Percentiles rank a stretch among this genome's conserved stretches.
These are phyloP conservation scores for Xanthia togata DNA, from an alignment of 2,888 invertebrate species.

Conservation along the genomic window DNA sequence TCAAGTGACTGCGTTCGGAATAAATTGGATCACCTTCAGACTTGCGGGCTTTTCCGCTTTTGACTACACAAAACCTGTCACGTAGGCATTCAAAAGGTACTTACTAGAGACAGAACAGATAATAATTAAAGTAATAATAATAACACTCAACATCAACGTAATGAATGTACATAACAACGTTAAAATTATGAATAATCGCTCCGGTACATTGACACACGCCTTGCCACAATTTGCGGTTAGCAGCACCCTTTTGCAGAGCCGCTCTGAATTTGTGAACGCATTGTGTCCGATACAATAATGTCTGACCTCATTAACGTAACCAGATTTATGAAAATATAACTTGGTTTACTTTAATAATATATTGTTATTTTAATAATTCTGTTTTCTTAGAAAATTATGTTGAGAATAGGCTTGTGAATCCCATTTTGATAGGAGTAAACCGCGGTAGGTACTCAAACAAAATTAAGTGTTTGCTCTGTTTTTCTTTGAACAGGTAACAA, in stretches of 20 bases:
- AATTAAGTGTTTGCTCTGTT: neutral
- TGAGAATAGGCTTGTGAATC: slow-evolving; percentile 28
- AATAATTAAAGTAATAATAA: slow-evolving; percentile 4
- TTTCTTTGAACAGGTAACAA: slow-evolving; percentile 23
- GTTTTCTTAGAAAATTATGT: slow-evolving; percentile 24
- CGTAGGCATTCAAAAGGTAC: slow-evolving; percentile 22
- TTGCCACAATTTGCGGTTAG: slow-evolving; percentile 47
- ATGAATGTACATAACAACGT: slow-evolving; percentile 22
- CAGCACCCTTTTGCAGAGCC: slow-evolving; percentile 25
- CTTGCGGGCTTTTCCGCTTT: neutral
- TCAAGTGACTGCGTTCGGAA: neutral
- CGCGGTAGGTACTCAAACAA: neutral
- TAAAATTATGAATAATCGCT: slow-evolving; percentile 38
- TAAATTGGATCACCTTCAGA: neutral
- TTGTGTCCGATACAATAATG: slow-evolving; percentile 44
- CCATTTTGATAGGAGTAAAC: slow-evolving; percentile 8
- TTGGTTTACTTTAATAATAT: slow-evolving; percentile 28
- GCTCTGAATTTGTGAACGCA: slow-evolving; percentile 36
- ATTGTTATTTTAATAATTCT: slow-evolving; percentile 2
- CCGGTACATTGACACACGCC: slow-evolving; percentile 30
- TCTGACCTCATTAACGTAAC: slow-evolving; percentile 48
- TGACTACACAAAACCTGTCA: slow-evolving; percentile 11
- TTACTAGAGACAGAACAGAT: neutral
- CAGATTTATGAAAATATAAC: slow-evolving; percentile 29
- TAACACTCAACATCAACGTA: slow-evolving; percentile 16